phyloP scores from a whole-genome alignment of 2,797 vertebrate species.

The Mionectes olivaceus region DNA sequence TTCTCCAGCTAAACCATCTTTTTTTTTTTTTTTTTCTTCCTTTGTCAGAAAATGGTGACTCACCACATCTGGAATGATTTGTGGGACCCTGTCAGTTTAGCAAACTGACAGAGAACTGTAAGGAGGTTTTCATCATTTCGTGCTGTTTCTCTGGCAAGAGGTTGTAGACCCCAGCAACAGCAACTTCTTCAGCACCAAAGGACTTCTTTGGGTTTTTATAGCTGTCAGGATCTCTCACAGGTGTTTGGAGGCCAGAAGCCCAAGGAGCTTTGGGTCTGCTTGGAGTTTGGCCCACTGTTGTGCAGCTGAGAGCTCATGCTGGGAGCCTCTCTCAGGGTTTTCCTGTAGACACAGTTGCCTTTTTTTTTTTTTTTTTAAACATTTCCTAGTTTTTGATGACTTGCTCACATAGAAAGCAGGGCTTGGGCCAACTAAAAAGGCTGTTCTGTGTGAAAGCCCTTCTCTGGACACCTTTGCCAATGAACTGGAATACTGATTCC shows the following conservation, averaged over 20 bases:
- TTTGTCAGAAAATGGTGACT: background rate
- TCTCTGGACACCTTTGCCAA: background rate
- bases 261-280: background rate
- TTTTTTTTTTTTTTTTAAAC: background rate
- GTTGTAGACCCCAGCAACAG: background rate
- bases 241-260: background rate
- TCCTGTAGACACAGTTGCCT: background rate
- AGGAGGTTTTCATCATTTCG: background rate
- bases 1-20: background rate
- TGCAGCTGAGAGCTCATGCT: background rate
- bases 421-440: background rate
- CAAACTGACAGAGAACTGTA: background rate
- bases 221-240: background rate
- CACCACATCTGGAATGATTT: conserved; percentile 3
- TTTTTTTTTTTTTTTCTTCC: background rate
- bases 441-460: background rate
- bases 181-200: background rate
- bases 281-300: background rate
- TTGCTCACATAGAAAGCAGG: background rate
- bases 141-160: background rate
- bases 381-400: background rate
- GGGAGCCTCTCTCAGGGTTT: background rate
- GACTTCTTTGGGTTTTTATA: background rate
- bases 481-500: background rate
- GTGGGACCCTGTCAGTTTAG: background rate